These are phyloP conservation scores for Nomia melanderi DNA, from an alignment of 1,140 invertebrate species.

Conservation along the genomic window DNA sequence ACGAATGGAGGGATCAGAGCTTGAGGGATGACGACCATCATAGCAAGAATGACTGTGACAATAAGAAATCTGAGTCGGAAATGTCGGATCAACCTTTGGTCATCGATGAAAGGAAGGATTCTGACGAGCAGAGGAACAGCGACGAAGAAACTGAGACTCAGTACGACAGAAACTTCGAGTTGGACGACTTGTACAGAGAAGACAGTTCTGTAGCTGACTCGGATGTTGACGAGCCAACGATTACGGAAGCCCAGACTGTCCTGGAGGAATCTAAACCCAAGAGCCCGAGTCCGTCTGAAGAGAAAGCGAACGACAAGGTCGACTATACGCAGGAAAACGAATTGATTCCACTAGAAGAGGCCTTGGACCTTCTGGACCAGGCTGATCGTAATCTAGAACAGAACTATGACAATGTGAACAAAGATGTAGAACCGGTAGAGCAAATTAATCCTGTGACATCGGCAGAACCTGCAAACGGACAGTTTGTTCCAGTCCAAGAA, in stretches of 20 bases:
- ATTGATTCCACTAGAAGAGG: constrained; percentile 72
- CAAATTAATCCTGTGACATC: constrained; percentile 28
- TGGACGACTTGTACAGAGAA: constrained; percentile 78
- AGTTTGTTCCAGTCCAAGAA: constrained; percentile 46
- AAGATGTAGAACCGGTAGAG: constrained; percentile 4
- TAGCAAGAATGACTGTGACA: constrained; percentile 60
- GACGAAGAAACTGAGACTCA: constrained; percentile 71
- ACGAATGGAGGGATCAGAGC: constrained; percentile 43
- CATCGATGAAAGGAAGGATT: constrained; percentile 72
- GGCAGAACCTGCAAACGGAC: constrained; percentile 37
- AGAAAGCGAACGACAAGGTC: constrained; percentile 31
- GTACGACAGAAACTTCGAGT: constrained; percentile 69
- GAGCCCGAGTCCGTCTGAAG: constrained; percentile 2
- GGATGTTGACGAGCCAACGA: constrained; percentile 61
- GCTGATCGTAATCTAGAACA: constrained; percentile 21
- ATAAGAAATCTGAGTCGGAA: constrained; percentile 75
- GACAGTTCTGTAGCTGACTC: constrained; percentile 72
- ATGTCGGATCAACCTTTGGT: constrained; percentile 75
- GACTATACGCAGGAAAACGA: constrained; percentile 54
- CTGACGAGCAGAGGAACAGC: constrained; percentile 68
- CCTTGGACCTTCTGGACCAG: constrained; percentile 67
- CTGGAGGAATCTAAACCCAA: neutral
- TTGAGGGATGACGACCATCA: constrained; percentile 10
- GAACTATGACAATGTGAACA: constrained; percentile 9
- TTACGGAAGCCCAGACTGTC: neutral